Percentiles rank a stretch among this genome's conserved stretches.
phyloP scores from a whole-genome alignment of 2,113 vertebrate species.

The Phocoena phocoena region DNA sequence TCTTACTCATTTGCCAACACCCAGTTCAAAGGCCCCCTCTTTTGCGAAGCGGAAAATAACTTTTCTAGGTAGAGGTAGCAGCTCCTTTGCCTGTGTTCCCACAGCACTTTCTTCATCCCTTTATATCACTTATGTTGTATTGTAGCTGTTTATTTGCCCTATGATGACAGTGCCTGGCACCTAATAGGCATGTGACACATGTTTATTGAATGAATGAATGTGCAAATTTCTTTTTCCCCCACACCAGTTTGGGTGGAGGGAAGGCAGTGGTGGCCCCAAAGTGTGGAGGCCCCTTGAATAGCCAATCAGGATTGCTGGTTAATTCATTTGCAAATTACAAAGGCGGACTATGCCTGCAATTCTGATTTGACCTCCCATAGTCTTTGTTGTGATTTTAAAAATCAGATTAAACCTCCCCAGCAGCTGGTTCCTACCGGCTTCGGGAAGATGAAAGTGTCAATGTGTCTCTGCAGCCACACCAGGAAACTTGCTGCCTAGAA shows the following conservation, averaged over 20 bases:
- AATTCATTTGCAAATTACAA: slow-evolving; percentile 39
- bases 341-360: slow-evolving; percentile 1
- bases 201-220: slow-evolving; percentile 49
- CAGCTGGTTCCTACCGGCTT: slow-evolving; percentile 58
- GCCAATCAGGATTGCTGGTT: background rate
- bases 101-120: background rate
- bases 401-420: slow-evolving; percentile 61
- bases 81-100: background rate
- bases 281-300: background rate
- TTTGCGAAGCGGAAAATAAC: background rate
- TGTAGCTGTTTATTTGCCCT: slow-evolving; percentile 21
- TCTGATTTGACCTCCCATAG: slow-evolving; percentile 53
- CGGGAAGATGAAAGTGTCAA: slow-evolving; percentile 64
- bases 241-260: background rate
- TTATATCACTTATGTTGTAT: background rate
- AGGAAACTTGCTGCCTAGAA: slow-evolving; percentile 63
- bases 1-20: slow-evolving; percentile 23
- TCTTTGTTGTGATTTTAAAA: slow-evolving; percentile 64
- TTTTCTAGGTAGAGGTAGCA: background rate
- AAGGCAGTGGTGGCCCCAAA: background rate
- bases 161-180: slow-evolving; percentile 15
- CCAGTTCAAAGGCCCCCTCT: background rate
- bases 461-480: slow-evolving; percentile 59
- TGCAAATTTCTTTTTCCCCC: slow-evolving; percentile 6
- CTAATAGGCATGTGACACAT: background rate